Conservation (phyloP, 2,888 invertebrate species). For the Eilema depressum region DNA sequence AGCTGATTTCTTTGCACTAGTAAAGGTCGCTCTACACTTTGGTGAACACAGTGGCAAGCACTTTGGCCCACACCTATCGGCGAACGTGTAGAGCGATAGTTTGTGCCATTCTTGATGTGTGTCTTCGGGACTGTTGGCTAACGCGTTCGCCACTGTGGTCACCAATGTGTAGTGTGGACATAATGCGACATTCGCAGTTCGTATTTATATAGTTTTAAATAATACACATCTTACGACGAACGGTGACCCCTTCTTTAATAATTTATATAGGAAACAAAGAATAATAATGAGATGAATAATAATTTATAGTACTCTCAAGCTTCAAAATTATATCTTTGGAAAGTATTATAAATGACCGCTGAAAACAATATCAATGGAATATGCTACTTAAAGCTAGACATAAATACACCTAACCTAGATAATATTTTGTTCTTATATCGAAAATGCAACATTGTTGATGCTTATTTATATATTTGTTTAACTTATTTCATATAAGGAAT, state of each 20-base stretch:
- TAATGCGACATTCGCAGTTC: not conserved
- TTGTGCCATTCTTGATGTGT: no score
- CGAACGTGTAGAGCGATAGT: no score
- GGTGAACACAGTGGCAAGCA: no score
- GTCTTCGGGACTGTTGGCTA: no score
- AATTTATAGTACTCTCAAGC: not conserved
- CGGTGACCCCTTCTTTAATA: no score
- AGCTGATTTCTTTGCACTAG: not conserved
- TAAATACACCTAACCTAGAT: not conserved
- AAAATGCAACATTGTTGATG: not conserved
- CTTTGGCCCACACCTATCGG: no score
- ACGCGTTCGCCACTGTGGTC: no score
- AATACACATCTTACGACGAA: not conserved
- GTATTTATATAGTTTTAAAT: not conserved
- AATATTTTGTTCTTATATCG: not conserved
- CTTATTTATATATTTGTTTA: not conserved
- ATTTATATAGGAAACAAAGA: not conserved
- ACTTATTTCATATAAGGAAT: slow-evolving; percentile 2
- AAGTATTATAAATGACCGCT: not conserved
- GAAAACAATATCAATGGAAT: not conserved
- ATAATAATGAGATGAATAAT: not conserved
- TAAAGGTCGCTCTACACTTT: no score
- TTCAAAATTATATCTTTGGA: not conserved
- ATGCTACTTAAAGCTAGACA: not conserved
- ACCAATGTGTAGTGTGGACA: no score